Evolutionary conservation across 2,888 invertebrate genomes (phyloP).

Genomic region (Pharmacophagus antenor): DNA sequence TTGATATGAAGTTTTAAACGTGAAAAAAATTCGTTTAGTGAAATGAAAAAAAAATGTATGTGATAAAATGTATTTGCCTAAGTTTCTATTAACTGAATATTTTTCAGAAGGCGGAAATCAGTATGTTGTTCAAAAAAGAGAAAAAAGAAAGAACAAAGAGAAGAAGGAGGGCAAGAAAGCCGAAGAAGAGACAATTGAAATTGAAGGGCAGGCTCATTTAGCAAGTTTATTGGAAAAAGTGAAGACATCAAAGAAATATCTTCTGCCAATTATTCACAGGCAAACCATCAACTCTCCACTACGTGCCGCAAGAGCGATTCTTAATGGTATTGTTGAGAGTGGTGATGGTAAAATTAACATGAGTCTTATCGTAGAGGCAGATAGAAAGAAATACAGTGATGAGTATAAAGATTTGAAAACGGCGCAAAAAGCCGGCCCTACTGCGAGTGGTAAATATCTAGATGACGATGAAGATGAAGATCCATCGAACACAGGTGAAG

Average conservation of each 20-base stretch:
- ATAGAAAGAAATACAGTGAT: slow-evolving; percentile 18
- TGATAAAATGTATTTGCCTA: too few relatives aligned
- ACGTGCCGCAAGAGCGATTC: slow-evolving; percentile 40
- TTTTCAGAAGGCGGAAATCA: slow-evolving; percentile 41
- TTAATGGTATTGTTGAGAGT: slow-evolving; percentile 41
- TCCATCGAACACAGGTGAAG: slow-evolving; percentile 18
- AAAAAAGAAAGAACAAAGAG: slow-evolving; percentile 29
- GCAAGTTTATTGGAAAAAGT: slow-evolving; percentile 34
- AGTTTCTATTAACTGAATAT: too few relatives aligned
- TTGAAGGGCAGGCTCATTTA: slow-evolving; percentile 36
- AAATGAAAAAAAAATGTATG: too few relatives aligned
- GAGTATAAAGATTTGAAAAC: slow-evolving; percentile 24
- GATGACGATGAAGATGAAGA: slow-evolving; percentile 9
- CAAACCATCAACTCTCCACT: slow-evolving; percentile 39
- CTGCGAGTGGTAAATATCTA: neutral
- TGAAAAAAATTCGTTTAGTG: too few relatives aligned
- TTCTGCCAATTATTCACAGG: slow-evolving; percentile 48
- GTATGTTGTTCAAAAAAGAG: slow-evolving; percentile 18
- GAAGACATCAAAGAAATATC: slow-evolving; percentile 47
- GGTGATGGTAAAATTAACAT: neutral
- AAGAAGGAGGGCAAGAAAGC: slow-evolving; percentile 32
- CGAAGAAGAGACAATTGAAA: slow-evolving; percentile 18
- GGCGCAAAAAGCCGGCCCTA: slow-evolving; percentile 14
- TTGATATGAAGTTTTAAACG: too few relatives aligned
- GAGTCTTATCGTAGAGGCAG: slow-evolving; percentile 10